These are phyloP conservation scores for Spialia ferax DNA, from an alignment of 2,888 invertebrate genomes.

Conservation along the genomic window DNA sequence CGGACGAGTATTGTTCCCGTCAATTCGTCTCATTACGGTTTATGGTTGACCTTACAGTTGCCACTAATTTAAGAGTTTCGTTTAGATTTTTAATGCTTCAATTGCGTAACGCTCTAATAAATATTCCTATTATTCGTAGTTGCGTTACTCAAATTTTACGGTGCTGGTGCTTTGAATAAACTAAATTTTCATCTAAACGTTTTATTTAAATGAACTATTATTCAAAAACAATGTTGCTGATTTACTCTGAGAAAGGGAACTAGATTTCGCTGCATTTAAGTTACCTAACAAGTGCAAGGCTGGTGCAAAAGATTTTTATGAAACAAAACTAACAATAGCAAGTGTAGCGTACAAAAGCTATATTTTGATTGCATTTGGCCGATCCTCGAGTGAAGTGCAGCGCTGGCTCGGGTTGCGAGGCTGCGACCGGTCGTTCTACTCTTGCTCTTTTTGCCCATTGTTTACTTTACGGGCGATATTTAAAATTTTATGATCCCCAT, in stretches of 20 bases:
- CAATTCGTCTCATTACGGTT: slow-evolving; percentile 30
- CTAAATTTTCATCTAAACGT: neutral
- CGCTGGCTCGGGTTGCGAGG: slow-evolving; percentile 12
- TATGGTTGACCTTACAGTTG: slow-evolving; percentile 13
- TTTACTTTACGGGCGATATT: slow-evolving; percentile 80
- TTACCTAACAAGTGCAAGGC: neutral
- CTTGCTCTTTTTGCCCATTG: slow-evolving; percentile 82
- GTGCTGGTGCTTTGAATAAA: neutral
- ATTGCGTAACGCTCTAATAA: neutral
- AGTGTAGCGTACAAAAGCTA: slow-evolving; percentile 30
- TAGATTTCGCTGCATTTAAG: neutral
- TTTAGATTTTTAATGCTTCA: slow-evolving; percentile 25
- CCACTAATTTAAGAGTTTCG: slow-evolving; percentile 23
- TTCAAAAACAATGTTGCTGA: neutral
- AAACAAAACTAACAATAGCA: slow-evolving; percentile 7
- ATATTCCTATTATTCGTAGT: neutral
- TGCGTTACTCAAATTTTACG: neutral
- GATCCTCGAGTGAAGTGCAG: slow-evolving; percentile 30
- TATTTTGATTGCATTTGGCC: slow-evolving; percentile 43
- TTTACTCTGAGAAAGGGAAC: neutral
- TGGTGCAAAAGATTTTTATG: slow-evolving; percentile 1
- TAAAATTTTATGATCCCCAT: slow-evolving; percentile 82
- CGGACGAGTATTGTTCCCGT: slow-evolving; percentile 15
- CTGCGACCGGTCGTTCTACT: slow-evolving; percentile 54
- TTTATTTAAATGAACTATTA: neutral